Evolutionary conservation across 2,888 invertebrate species (phyloP).

Genomic region (Merodon equestris): DNA sequence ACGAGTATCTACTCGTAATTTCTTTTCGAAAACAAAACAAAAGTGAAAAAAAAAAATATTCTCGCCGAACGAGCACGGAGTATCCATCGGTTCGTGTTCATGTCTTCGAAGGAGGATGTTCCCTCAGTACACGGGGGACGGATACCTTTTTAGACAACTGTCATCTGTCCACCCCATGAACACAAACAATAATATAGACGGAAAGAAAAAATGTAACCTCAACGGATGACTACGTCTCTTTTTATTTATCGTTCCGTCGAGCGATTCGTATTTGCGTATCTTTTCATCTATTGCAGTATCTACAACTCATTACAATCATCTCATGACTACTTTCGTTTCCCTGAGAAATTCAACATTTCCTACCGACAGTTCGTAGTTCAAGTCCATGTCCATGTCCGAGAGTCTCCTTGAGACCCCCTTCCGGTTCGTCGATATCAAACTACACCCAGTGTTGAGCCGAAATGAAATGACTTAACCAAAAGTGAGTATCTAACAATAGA

Average conservation of each 20-base stretch:
- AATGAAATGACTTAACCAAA: slow-evolving; percentile 64
- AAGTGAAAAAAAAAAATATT: too few species aligned
- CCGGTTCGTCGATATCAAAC: slow-evolving; percentile 23
- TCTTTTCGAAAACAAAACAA: too few species aligned
- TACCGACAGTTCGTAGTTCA: too few species aligned
- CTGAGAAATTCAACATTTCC: too few species aligned
- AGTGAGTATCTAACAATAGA: slow-evolving; percentile 52
- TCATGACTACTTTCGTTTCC: too few species aligned
- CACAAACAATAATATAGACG: slow-evolving; percentile 2
- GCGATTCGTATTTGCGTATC: slow-evolving; percentile 52
- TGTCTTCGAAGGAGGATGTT: too few species aligned
- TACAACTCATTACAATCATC: slow-evolving; percentile 3
- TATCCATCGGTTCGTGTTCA: too few species aligned
- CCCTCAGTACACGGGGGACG: too few species aligned
- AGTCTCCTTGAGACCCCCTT: slow-evolving; percentile 13
- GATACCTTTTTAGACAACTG: slow-evolving; percentile 28
- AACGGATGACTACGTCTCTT: slow-evolving; percentile 61
- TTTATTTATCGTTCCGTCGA: slow-evolving; percentile 52
- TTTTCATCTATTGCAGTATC: slow-evolving; percentile 51
- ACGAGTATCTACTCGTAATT: neutral
- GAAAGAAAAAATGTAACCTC: neutral
- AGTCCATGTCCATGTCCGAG: too few species aligned
- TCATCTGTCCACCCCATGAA: slow-evolving; percentile 38
- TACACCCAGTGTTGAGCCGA: neutral
- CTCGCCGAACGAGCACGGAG: too few species aligned